Evolutionary conservation across 2,797 vertebrate genomes (phyloP).

Genomic region (Esox lucius): DNA sequence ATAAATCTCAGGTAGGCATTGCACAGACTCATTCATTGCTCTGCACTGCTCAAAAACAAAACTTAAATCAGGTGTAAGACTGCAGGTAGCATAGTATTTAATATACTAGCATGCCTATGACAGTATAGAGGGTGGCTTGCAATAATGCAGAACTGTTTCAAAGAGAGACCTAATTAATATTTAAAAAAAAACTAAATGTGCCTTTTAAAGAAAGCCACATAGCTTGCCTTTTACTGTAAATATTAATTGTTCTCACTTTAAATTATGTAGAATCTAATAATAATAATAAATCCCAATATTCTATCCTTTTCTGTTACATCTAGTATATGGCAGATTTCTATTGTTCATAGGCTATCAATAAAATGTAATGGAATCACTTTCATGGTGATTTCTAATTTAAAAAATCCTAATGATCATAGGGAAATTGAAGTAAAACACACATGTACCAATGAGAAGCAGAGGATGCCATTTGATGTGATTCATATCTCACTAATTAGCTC

Average conservation of each 20-base stretch:
- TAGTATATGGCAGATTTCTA: neutral
- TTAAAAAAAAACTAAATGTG: neutral
- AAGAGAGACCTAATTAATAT: neutral
- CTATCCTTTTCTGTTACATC: neutral
- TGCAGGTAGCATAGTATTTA: neutral
- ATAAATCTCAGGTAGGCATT: conserved; percentile 78
- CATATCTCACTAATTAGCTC: too few relatives aligned
- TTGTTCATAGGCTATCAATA: neutral
- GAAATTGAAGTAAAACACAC: too few relatives aligned
- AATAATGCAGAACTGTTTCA: neutral
- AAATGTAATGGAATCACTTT: neutral
- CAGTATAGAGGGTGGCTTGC: neutral
- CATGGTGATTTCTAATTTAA: too few relatives aligned
- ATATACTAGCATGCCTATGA: neutral
- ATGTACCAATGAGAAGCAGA: too few relatives aligned
- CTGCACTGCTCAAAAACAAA: neutral
- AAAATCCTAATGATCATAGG: too few relatives aligned
- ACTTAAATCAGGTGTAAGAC: neutral
- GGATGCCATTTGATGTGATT: too few relatives aligned
- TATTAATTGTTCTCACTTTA: neutral
- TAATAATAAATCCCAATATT: neutral
- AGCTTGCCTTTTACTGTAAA: neutral
- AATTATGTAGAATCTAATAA: neutral
- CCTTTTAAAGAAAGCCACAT: neutral
- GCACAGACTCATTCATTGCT: neutral